These are phyloP conservation scores for Epinephelus awoara DNA, from an alignment of 2,797 vertebrate species.

Conservation along the genomic window DNA sequence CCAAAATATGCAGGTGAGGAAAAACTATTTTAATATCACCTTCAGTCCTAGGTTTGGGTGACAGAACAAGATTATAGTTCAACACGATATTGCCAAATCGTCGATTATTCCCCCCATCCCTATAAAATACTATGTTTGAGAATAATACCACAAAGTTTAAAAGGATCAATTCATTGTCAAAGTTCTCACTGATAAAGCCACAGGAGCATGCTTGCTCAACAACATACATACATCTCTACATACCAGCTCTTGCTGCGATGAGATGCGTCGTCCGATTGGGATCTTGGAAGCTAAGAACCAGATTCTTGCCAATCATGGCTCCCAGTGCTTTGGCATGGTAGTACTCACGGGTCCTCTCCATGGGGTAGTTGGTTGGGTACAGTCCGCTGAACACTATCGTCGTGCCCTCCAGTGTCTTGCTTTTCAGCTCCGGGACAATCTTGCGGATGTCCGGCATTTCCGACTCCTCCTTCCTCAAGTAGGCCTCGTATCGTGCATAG, in stretches of 20 bases:
- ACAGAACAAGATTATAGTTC: too few relatives aligned
- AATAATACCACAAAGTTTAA: too few relatives aligned
- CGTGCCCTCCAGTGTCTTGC: constrained; percentile 89
- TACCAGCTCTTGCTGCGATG: constrained; percentile 94
- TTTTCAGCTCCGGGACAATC: constrained; percentile 95
- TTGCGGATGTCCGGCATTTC: constrained; percentile 94
- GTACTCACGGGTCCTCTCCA: constrained; percentile 95
- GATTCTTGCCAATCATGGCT: constrained; percentile 90
- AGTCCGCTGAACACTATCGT: constrained; percentile 94
- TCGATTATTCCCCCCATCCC: too few relatives aligned
- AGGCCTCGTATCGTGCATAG: constrained; percentile 91
- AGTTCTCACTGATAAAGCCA: not conserved
- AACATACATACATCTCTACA: constrained; percentile 44
- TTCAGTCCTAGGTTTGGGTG: too few relatives aligned
- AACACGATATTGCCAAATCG: too few relatives aligned
- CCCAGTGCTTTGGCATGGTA: constrained; percentile 96
- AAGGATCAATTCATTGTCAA: not conserved
- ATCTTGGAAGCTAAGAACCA: constrained; percentile 88
- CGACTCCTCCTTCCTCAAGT: constrained; percentile 84
- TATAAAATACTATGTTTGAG: too few relatives aligned
- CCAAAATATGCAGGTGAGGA: not conserved
- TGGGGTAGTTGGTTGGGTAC: constrained; percentile 95
- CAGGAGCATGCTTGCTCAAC: not conserved
- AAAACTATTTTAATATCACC: not conserved
- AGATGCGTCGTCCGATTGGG: constrained; percentile 92